phyloP scores from a whole-genome alignment of 2,888 invertebrate species.

The Zaprionus lineosus region DNA sequence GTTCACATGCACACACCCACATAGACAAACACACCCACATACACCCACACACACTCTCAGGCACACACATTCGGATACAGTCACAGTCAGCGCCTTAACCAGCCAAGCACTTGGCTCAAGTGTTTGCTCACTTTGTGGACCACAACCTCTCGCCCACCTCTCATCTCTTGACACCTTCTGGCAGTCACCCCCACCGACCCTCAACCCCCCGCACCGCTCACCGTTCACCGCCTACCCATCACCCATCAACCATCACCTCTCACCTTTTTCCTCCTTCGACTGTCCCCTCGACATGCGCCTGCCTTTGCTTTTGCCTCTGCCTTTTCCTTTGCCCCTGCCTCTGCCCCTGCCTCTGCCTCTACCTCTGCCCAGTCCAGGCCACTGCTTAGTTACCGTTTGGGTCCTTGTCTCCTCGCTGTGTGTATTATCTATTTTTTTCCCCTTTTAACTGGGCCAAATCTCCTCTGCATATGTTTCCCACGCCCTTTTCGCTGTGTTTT shows the following conservation, averaged over 20 bases:
- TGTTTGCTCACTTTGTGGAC: slow-evolving; percentile 75
- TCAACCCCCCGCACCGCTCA: slow-evolving; percentile 1
- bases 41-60: slow-evolving; percentile 16
- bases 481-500: slow-evolving; percentile 40
- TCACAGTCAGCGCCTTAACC: slow-evolving; percentile 59
- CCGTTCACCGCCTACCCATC: too few relatives aligned
- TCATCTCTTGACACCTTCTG: too few relatives aligned
- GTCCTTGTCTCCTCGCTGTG: slow-evolving; percentile 19
- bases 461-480: slow-evolving; percentile 64
- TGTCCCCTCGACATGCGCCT: too few relatives aligned
- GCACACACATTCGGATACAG: slow-evolving; percentile 6
- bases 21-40: slow-evolving; percentile 35
- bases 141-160: slow-evolving; percentile 35
- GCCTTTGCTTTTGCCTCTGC: too few relatives aligned
- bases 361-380: slow-evolving; percentile 5
- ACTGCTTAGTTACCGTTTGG: slow-evolving; percentile 57
- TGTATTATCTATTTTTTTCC: slow-evolving; percentile 30
- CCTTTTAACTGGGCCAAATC: slow-evolving; percentile 21
- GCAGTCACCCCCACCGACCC: neutral
- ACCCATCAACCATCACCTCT: too few relatives aligned
- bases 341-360: neutral
- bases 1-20: slow-evolving; percentile 25
- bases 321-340: too few relatives aligned
- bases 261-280: too few relatives aligned
- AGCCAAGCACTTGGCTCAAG: slow-evolving; percentile 72